These are phyloP conservation scores for Lycaena phlaeas DNA, from an alignment of 2,888 invertebrate genomes.

Conservation along the genomic window DNA sequence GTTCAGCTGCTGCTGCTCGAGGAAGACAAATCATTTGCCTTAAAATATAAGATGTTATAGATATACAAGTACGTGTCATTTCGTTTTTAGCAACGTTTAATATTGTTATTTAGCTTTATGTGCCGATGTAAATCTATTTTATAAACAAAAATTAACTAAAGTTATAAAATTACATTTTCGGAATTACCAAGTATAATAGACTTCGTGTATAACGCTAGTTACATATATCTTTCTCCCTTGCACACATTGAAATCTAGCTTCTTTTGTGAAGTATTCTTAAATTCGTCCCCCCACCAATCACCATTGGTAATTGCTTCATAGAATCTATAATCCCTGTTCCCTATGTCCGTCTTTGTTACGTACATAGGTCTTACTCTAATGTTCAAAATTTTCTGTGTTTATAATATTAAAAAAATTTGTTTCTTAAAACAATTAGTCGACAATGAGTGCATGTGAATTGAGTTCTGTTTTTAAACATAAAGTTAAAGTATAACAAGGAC, in stretches of 20 bases:
- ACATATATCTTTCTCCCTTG: neutral
- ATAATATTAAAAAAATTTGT: neutral
- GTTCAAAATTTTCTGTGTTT: conserved; percentile 4
- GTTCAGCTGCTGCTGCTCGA: no score
- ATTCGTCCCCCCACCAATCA: conserved; percentile 12
- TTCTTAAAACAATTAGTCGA: neutral
- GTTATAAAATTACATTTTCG: no score
- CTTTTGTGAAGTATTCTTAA: conserved; percentile 1
- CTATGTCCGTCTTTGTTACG: conserved; percentile 26
- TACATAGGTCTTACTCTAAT: conserved; percentile 14
- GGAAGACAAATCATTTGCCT: no score
- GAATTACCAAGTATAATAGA: no score
- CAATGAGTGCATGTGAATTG: conserved; percentile 1
- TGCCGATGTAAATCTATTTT: no score
- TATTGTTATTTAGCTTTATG: no score
- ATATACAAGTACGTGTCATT: no score
- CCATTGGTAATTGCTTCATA: conserved; percentile 14
- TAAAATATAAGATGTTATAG: no score
- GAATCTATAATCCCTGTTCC: conserved; percentile 16
- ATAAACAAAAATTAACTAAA: no score
- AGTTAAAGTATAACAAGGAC: conserved; percentile 42
- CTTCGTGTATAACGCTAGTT: no score
- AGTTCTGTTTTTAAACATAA: neutral
- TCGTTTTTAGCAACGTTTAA: no score
- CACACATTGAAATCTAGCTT: neutral